Base-by-base conservation (phyloP, 2,888 invertebrate species). In the Miltochrista miniata region DNA sequence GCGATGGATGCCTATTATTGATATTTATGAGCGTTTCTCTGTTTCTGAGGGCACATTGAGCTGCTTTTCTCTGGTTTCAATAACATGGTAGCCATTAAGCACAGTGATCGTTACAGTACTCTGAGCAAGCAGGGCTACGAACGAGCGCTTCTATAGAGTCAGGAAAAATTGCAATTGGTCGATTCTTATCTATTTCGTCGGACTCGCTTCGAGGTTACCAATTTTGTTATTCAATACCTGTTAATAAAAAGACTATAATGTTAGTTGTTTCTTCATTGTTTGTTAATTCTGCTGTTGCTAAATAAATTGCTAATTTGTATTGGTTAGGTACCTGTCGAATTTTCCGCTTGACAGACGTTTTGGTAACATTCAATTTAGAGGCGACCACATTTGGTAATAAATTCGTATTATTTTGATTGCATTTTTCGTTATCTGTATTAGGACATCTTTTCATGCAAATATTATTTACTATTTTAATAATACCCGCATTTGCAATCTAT, bases 341-440 rank as follows among this genome's bases (percentile, higher is more conserved):
- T 51, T 45, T 49, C 55, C 39, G 54, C 56, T 40, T 54, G 48
- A 54, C 34, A 29, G 36, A 31, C 34, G 15, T 48, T 51, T 44
- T 34, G 33, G 40, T 37, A 54, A 49, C 49, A 36, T 14, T 35
- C 13, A 15, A 31, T 42, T 15, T 15, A 24, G 31, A 13, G 9
- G 7, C 10, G 9, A 2, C 29, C 33, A 12, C 33, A 33, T 39
- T 30, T 46, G 12, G 39, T 31, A 15, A 46, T 11, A 24, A 8
- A 12, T 1, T 30, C 29, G 30, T 31, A 41, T 42, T 31, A 9
- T 36, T 36, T 36, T 36, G 36, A 36, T 36, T 36, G 4, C 8
- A 9, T 12, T 8, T 9, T 1, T 13, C 14, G 15, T 36, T 36
- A 9, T 14, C 14, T 13, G 14, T 14, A 11, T 10, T 15, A 15